Percentiles rank a stretch among this genome's conserved stretches.
Conservation (phyloP, 1,140 invertebrate species). For the Oryctes rhinoceros region DNA sequence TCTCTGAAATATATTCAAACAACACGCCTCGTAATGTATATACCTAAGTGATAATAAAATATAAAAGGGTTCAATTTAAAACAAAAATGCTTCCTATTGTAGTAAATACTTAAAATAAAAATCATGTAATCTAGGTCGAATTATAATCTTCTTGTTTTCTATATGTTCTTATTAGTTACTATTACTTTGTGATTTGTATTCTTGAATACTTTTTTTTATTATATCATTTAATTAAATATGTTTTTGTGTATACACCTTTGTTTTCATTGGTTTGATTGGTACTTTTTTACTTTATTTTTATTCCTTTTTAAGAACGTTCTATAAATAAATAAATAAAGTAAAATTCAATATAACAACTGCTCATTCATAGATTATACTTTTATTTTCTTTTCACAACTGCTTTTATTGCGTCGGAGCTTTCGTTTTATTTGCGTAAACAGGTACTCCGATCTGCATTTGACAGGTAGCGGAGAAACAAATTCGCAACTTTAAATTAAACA, state of each 20-base stretch:
- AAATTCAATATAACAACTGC: too few species aligned
- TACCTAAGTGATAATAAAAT: background rate
- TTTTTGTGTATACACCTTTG: background rate
- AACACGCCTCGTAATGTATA: background rate
- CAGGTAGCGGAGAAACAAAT: background rate
- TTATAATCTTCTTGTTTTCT: background rate
- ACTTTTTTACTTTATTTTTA: background rate
- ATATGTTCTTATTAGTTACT: background rate
- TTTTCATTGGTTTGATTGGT: background rate
- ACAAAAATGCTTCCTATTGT: background rate
- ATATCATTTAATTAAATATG: slow-evolving; percentile 10
- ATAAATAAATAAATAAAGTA: too few species aligned
- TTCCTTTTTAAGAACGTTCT: too few species aligned
- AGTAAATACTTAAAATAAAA: background rate
- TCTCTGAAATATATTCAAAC: too few species aligned
- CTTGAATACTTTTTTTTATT: background rate
- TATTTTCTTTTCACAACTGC: too few species aligned
- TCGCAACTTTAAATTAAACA: background rate
- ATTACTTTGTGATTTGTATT: background rate
- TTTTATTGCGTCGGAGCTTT: background rate
- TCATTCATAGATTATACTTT: too few species aligned
- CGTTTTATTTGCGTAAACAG: background rate
- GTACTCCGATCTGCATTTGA: background rate
- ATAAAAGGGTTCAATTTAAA: background rate
- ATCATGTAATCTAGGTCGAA: background rate